A percentile compares a stretch with the other conserved stretches of the same genome.
phyloP scores from a whole-genome alignment of 2,888 invertebrate species.

The Synergus umbraculus region DNA sequence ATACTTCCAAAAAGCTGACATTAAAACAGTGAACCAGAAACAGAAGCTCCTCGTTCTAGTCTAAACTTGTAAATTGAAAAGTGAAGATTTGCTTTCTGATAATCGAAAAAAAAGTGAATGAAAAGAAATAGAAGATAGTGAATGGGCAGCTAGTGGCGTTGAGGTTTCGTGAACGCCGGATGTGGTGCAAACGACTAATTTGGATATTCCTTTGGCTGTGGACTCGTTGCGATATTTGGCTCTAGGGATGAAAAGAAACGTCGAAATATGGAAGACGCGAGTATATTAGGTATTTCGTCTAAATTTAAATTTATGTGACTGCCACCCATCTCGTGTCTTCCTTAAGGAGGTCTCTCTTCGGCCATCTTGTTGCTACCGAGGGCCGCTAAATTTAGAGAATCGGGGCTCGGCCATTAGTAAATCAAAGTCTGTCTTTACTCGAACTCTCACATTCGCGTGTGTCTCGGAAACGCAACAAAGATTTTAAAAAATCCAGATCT shows the following conservation, averaged over 20 bases:
- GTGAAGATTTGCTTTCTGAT: not conserved
- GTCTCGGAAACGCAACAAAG: slow-evolving; percentile 2
- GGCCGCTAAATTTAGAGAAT: slow-evolving; percentile 58
- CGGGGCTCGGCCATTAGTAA: slow-evolving; percentile 35
- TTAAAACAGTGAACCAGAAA: not conserved
- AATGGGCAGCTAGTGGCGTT: not conserved
- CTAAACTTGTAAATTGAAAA: not conserved
- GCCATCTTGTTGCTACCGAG: slow-evolving; percentile 54
- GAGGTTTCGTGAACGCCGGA: slow-evolving; percentile 53
- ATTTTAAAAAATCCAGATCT: slow-evolving; percentile 9
- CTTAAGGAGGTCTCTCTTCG: slow-evolving; percentile 45
- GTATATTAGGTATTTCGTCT: slow-evolving; percentile 38
- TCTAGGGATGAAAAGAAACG: slow-evolving; percentile 31
- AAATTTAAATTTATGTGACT: slow-evolving; percentile 52
- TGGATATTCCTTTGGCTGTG: slow-evolving; percentile 70
- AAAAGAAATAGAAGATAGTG: not conserved
- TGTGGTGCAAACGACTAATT: slow-evolving; percentile 67
- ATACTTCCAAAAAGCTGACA: not conserved
- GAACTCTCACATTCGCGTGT: slow-evolving; percentile 32
- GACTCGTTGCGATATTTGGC: slow-evolving; percentile 62
- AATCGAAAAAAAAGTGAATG: not conserved
- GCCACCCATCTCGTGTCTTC: slow-evolving; percentile 41
- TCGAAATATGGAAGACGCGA: slow-evolving; percentile 28
- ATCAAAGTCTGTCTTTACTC: slow-evolving; percentile 38
- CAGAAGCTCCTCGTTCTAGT: not conserved